Conservation (phyloP, 1,140 invertebrate species). For the Papilio polytes region DNA sequence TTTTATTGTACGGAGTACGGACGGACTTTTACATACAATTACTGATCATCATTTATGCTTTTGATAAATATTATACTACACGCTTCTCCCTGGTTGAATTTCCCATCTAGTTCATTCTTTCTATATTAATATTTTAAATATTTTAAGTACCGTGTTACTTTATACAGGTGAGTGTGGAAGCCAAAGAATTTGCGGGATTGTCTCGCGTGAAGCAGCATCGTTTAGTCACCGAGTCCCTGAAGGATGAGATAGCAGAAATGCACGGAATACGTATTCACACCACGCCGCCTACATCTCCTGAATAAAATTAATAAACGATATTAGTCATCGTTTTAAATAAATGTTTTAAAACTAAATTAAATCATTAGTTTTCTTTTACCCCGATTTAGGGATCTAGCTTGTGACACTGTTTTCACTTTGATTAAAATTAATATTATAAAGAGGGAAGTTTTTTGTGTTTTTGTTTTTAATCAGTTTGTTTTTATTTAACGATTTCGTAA, state of each 20-base stretch:
- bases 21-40: too few species aligned
- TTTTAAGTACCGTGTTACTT: conserved; percentile 13
- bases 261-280: conserved; percentile 92
- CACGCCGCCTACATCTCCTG: conserved; percentile 62
- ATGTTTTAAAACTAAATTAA: neutral
- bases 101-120: too few species aligned
- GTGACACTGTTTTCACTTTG: too few species aligned
- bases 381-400: neutral
- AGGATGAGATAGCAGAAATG: conserved; percentile 92
- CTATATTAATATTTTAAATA: neutral
- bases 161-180: conserved; percentile 86
- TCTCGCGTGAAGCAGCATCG: conserved; percentile 92
- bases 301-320: conserved; percentile 6
- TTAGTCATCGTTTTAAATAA: conserved; percentile 23
- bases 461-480: too few species aligned
- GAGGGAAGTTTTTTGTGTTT: too few species aligned
- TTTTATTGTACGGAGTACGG: too few species aligned
- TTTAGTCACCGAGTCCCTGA: conserved; percentile 90
- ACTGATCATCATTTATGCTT: too few species aligned
- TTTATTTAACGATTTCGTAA: too few species aligned
- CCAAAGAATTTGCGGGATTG: conserved; percentile 90
- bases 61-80: too few species aligned
- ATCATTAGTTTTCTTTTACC: neutral
- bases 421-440: too few species aligned
- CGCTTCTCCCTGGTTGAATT: too few species aligned